Percentiles rank a stretch among this genome's conserved stretches.
Conservation (phyloP, 2,797 vertebrate species). For the Sebastes vulpes region DNA sequence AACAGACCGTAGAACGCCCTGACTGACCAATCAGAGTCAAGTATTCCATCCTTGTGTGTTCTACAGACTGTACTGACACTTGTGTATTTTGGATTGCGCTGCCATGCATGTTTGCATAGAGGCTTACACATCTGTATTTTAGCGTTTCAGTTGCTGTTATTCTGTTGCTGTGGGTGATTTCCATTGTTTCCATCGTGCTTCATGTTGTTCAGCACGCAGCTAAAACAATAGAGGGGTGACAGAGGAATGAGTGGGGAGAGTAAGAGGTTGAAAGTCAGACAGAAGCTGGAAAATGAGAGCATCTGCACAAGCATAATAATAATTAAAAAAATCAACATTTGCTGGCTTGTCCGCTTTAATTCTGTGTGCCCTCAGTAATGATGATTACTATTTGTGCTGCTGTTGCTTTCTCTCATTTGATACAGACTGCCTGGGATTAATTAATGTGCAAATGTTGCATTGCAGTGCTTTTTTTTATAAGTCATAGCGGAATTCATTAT, state of each 20-base stretch:
- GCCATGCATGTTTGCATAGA: background rate
- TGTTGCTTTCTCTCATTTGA: slow-evolving; percentile 4
- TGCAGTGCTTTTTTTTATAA: slow-evolving; percentile 13
- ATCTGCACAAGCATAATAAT: background rate
- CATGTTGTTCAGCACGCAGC: background rate
- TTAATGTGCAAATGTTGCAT: slow-evolving; percentile 30
- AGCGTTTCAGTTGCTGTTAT: background rate
- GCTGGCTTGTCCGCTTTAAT: slow-evolving; percentile 15
- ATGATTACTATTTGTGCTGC: slow-evolving; percentile 29
- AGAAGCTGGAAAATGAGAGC: slow-evolving; percentile 7
- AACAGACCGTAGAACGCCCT: too few relatives aligned
- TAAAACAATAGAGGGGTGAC: background rate
- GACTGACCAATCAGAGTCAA: too few relatives aligned
- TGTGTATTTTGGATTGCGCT: background rate
- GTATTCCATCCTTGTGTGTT: background rate
- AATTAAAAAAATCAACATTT: background rate
- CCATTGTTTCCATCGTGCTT: background rate
- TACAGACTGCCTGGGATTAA: slow-evolving; percentile 26
- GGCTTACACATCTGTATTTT: background rate
- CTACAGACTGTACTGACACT: background rate
- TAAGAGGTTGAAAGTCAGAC: background rate
- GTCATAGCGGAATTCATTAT: background rate
- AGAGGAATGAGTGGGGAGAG: background rate
- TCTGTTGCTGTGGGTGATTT: background rate
- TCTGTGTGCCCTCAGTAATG: slow-evolving; percentile 2